phyloP scores from a whole-genome alignment of 2,888 invertebrate species.

The Rhodophaea formosa region DNA sequence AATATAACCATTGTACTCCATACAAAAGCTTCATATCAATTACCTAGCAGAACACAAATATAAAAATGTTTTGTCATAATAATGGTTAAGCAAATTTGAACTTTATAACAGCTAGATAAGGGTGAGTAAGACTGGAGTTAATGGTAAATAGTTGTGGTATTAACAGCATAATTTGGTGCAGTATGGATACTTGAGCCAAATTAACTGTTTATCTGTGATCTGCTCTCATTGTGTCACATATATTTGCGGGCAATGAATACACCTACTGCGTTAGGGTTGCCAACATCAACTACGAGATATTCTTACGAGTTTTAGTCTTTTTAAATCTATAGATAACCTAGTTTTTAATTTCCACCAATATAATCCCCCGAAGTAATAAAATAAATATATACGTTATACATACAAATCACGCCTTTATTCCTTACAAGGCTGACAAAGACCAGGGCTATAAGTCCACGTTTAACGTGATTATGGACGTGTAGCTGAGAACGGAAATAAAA shows the following conservation, averaged over 20 bases:
- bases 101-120: constrained; percentile 27
- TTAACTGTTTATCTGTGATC: constrained; percentile 76
- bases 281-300: background rate
- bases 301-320: too few relatives aligned
- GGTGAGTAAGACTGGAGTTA: constrained; percentile 18
- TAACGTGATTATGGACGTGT: too few relatives aligned
- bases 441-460: too few relatives aligned
- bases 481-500: too few relatives aligned
- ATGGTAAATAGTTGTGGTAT: constrained; percentile 31
- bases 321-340: too few relatives aligned
- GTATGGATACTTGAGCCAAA: constrained; percentile 73
- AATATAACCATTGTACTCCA: constrained; percentile 58
- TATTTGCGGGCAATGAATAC: constrained; percentile 48
- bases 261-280: constrained; percentile 60
- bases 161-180: constrained; percentile 51
- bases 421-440: too few relatives aligned
- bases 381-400: too few relatives aligned
- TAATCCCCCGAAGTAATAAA: too few relatives aligned
- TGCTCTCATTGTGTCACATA: constrained; percentile 73
- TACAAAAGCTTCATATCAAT: constrained; percentile 68
- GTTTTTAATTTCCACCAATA: too few relatives aligned
- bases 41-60: constrained; percentile 40
- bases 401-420: too few relatives aligned
- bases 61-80: constrained; percentile 10
- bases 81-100: constrained; percentile 23